Evolutionary conservation across 2,113 vertebrate species (phyloP), one percentile per base, ranked within the genome.

Genomic region (Sinosuthora webbiana): DNA sequence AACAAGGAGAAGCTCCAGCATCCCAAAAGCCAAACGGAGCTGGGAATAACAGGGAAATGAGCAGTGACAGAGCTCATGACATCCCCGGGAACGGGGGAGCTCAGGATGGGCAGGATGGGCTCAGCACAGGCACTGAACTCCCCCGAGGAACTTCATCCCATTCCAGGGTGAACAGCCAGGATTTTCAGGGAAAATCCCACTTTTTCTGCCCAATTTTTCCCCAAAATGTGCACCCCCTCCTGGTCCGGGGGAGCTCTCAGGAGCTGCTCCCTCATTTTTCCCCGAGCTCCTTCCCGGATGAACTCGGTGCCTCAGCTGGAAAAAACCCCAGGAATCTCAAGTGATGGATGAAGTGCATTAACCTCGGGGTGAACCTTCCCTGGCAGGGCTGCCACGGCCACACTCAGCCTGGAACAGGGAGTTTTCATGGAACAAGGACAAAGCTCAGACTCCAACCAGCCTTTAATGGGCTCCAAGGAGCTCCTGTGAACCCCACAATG

Each of bases 391-490:
- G 68, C 83, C 86, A 9, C 0, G 79, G 89, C 59, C 89, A 86
- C 42, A 5, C 62, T 71, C 49, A 64, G 86, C 89, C 56, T 25
- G n/a, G 82, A 91, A 75, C 47, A 49, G 23, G 47, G 47, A 47
- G 47, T 60, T 64, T 74, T n/a, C 93, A 70, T 6, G 22, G 52
- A 70, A 57, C n/a, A 27, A 78, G 86, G 93, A 86, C 56, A 92
- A 83, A 95, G 53, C 71, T 86, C 31, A 11, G 53, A 39, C 47
- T 78, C 52, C 3, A 0, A 35, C 65, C 63, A 77, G 31, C 47
- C 87, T 91, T 55, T 89, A 84, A 93, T 76, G 87, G 45, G 57
- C 70, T 75, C 78, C n/a, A 20, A 89, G 68, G 87, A 93, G 93
- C 92, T 93, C 52, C 84, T 56, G 53, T 20, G 30, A 53, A 35